A percentile compares a stretch with the other conserved stretches of the same genome.
Conservation (phyloP, 2,888 invertebrate species). For the Leptarthrus brevirostris region DNA sequence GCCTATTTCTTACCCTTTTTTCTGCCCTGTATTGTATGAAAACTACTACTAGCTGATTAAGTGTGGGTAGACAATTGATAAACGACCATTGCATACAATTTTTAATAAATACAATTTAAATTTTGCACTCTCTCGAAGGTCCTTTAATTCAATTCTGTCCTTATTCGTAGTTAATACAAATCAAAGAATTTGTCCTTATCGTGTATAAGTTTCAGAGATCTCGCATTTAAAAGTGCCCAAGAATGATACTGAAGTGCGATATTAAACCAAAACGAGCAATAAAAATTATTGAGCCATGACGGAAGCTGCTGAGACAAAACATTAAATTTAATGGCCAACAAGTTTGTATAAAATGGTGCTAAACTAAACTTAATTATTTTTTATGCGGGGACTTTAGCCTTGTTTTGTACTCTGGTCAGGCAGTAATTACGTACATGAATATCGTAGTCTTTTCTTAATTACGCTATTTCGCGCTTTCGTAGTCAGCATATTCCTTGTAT, state of each 20-base stretch:
- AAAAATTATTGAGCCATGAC: slow-evolving; percentile 32
- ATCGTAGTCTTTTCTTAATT: slow-evolving; percentile 17
- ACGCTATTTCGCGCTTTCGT: slow-evolving; percentile 1
- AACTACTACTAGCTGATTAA: too few relatives aligned
- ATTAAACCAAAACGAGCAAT: slow-evolving; percentile 11
- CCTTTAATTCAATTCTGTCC: too few relatives aligned
- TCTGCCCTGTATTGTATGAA: too few relatives aligned
- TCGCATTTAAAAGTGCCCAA: too few relatives aligned
- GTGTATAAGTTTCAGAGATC: too few relatives aligned
- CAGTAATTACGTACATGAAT: not conserved
- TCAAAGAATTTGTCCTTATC: too few relatives aligned
- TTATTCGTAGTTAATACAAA: too few relatives aligned
- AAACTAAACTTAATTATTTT: slow-evolving; percentile 28
- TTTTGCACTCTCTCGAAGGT: too few relatives aligned
- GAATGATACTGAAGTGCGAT: not conserved
- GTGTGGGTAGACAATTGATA: too few relatives aligned
- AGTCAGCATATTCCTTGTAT: not conserved
- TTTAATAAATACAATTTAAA: too few relatives aligned
- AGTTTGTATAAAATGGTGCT: slow-evolving; percentile 33
- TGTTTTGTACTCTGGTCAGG: not conserved
- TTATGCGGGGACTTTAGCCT: not conserved
- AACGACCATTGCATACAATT: too few relatives aligned
- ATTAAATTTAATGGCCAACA: slow-evolving; percentile 18
- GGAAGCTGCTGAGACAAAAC: slow-evolving; percentile 16
- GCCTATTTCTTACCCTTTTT: too few relatives aligned